Conservation (phyloP, 2,797 vertebrate genomes). For the Phrynocephalus guinanensis region DNA sequence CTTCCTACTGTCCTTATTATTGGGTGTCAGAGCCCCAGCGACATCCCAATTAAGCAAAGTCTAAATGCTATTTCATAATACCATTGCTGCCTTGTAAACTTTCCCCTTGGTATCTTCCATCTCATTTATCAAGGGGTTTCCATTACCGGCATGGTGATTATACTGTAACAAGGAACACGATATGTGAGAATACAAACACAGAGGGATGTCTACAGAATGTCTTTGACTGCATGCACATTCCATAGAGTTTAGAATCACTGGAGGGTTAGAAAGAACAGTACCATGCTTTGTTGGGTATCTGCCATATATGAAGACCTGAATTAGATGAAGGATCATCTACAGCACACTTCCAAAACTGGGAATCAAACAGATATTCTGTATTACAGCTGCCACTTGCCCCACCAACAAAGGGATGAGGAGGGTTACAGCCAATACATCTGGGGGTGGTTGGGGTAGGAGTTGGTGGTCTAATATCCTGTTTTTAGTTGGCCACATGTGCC, state of each 20-base stretch:
- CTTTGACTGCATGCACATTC: background rate
- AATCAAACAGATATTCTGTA: too few relatives aligned
- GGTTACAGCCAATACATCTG: too few relatives aligned
- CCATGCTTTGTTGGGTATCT: background rate
- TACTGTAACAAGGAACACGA: background rate
- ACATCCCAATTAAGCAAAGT: slow-evolving; percentile 69
- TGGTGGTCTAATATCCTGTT: too few relatives aligned
- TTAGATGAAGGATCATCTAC: too few relatives aligned
- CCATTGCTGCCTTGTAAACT: slow-evolving; percentile 48
- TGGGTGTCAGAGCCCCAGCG: slow-evolving; percentile 66
- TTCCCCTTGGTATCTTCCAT: slow-evolving; percentile 61
- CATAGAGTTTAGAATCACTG: background rate
- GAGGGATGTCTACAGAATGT: background rate
- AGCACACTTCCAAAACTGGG: too few relatives aligned
- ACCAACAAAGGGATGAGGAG: too few relatives aligned
- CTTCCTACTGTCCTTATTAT: slow-evolving; percentile 74
- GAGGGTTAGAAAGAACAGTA: background rate
- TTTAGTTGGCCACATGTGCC: too few relatives aligned
- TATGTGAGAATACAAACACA: background rate
- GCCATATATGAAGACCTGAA: background rate
- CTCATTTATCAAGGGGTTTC: slow-evolving; percentile 66
- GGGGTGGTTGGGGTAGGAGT: too few relatives aligned
- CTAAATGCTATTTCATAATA: slow-evolving; percentile 65
- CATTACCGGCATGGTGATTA: slow-evolving; percentile 41
- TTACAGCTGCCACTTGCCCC: too few relatives aligned